These are phyloP conservation scores for Lithobates pipiens DNA, from an alignment of 2,797 vertebrate species.

Conservation along the genomic window DNA sequence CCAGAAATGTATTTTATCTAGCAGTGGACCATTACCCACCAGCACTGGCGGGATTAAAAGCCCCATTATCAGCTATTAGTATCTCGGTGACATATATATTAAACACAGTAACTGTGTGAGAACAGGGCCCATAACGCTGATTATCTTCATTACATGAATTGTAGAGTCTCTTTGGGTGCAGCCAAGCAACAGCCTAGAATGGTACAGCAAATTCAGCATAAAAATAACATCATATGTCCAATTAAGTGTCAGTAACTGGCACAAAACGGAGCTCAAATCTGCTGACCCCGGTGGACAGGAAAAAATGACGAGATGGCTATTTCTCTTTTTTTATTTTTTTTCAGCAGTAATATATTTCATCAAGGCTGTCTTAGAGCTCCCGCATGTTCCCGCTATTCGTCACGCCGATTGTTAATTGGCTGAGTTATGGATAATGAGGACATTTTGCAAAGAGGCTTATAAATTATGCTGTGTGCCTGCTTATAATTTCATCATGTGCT, in stretches of 20 bases:
- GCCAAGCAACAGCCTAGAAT: not conserved
- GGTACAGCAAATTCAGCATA: slow-evolving; percentile 9
- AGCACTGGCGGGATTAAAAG: slow-evolving; percentile 11
- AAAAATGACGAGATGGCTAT: not conserved
- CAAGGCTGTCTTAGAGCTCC: not conserved
- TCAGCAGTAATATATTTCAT: not conserved
- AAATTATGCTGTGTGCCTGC: not conserved
- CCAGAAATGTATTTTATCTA: not conserved
- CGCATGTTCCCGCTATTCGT: not conserved
- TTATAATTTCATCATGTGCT: not conserved
- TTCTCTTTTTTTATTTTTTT: not conserved
- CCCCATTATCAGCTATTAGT: slow-evolving; percentile 44
- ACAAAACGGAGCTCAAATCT: not conserved
- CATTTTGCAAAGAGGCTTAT: not conserved
- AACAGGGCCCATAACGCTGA: not conserved
- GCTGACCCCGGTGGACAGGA: not conserved
- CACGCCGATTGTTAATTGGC: not conserved
- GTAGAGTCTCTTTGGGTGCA: slow-evolving; percentile 10
- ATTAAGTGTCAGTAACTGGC: slow-evolving; percentile 26
- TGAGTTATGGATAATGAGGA: not conserved
- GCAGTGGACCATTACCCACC: slow-evolving; percentile 7
- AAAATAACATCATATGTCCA: slow-evolving; percentile 23
- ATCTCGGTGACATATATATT: slow-evolving; percentile 25
- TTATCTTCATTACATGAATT: slow-evolving; percentile 31
- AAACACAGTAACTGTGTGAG: slow-evolving; percentile 9